These are phyloP conservation scores for Drosophila quasianomalipes DNA, from an alignment of 2,888 invertebrate genomes.

Conservation along the genomic window DNA sequence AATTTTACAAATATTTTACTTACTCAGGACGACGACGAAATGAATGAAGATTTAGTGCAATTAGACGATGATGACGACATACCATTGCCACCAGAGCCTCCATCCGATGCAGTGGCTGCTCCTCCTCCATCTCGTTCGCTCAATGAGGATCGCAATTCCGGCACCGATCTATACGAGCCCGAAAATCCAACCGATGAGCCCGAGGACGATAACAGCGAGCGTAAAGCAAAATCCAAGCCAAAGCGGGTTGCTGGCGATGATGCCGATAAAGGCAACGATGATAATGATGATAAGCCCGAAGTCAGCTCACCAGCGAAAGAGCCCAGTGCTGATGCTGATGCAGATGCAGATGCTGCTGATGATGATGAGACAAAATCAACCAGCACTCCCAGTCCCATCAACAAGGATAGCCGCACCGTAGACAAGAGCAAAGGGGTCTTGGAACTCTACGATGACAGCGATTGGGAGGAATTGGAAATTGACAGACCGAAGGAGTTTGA, in stretches of 20 bases:
- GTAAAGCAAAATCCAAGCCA: constrained; percentile 27
- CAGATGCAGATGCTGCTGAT: constrained; percentile 24
- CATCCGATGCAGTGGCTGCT: constrained; percentile 30
- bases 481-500: constrained; percentile 80
- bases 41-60: constrained; percentile 85
- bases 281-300: constrained; percentile 33
- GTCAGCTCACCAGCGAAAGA: constrained; percentile 19
- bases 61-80: constrained; percentile 85
- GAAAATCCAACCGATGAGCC: constrained; percentile 83
- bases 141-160: constrained; percentile 29
- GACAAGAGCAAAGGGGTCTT: constrained; percentile 85
- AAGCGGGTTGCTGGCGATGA: not conserved
- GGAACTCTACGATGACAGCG: constrained; percentile 87
- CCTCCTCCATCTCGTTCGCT: not conserved
- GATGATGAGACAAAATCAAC: constrained; percentile 44
- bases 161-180: constrained; percentile 83
- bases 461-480: constrained; percentile 85
- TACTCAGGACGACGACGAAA: constrained; percentile 85
- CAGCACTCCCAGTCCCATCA: constrained; percentile 66
- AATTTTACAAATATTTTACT: constrained; percentile 82
- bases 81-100: constrained; percentile 83
- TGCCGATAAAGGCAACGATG: not conserved
- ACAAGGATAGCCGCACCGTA: constrained; percentile 51
- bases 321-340: constrained; percentile 9
- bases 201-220: constrained; percentile 36